Conservation (phyloP, 2,888 invertebrate genomes). For the Caenorhabditis virilis region DNA sequence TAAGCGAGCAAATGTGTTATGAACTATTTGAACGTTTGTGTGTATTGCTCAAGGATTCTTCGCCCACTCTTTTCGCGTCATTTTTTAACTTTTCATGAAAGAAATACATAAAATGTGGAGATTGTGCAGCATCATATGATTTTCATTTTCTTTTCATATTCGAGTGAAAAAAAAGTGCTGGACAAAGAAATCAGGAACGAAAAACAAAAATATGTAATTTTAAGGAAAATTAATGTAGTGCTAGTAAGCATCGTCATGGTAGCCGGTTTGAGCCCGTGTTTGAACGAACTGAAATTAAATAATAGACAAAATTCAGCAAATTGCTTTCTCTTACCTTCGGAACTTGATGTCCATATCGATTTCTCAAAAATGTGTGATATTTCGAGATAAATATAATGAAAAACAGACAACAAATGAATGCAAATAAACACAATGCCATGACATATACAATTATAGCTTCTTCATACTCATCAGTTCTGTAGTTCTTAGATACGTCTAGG, state of each 20-base stretch:
- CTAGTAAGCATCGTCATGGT: constrained; percentile 52
- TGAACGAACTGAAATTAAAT: constrained; percentile 43
- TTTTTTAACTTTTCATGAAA: no score
- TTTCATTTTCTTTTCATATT: not conserved
- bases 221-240: no score
- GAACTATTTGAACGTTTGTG: no score
- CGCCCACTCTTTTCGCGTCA: no score
- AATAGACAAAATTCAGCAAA: not conserved
- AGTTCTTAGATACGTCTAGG: constrained; percentile 46
- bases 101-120: no score
- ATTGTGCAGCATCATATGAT: no score
- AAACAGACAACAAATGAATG: constrained; percentile 44
- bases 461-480: constrained; percentile 50
- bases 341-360: constrained; percentile 56
- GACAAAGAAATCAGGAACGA: not conserved
- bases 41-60: no score
- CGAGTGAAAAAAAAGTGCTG: not conserved
- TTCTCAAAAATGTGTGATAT: constrained; percentile 48
- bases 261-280: constrained; percentile 48
- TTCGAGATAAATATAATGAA: constrained; percentile 49
- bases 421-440: constrained; percentile 53
- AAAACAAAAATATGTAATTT: not conserved
- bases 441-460: constrained; percentile 46
- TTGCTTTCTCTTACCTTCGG: constrained; percentile 34
- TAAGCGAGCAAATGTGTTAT: no score